A percentile compares a stretch with the other conserved stretches of the same genome.
These are phyloP conservation scores for Torymus texanus DNA, from an alignment of 2,888 invertebrate genomes.

Conservation along the genomic window DNA sequence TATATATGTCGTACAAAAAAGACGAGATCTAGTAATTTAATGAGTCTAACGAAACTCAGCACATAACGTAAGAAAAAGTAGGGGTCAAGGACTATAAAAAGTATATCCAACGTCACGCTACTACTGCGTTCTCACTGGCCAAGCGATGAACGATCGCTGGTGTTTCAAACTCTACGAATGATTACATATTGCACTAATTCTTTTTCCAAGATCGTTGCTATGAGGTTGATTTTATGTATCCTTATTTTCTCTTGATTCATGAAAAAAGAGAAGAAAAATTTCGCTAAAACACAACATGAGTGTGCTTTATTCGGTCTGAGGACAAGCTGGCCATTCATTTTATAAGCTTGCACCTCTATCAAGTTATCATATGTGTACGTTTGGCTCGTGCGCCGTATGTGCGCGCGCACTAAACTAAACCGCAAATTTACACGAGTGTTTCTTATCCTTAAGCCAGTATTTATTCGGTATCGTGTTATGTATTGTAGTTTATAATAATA, in stretches of 20 bases:
- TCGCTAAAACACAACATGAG: slow-evolving; percentile 46
- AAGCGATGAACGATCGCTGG: slow-evolving; percentile 43
- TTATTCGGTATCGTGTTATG: slow-evolving; percentile 53
- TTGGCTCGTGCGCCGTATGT: slow-evolving; percentile 39
- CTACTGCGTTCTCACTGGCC: slow-evolving; percentile 49
- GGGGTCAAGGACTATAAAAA: slow-evolving; percentile 52
- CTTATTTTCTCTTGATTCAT: slow-evolving; percentile 16
- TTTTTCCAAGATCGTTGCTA: slow-evolving; percentile 45
- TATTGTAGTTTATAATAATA: slow-evolving; percentile 54
- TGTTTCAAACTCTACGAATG: slow-evolving; percentile 52
- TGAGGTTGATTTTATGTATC: slow-evolving; percentile 17
- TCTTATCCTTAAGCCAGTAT: slow-evolving; percentile 50
- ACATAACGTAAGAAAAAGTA: slow-evolving; percentile 11
- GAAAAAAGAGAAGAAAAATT: slow-evolving; percentile 45
- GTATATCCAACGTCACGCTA: slow-evolving; percentile 53
- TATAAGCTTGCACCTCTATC: slow-evolving; percentile 42
- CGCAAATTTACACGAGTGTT: slow-evolving; percentile 55
- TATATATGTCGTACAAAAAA: slow-evolving; percentile 40
- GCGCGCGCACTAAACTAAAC: slow-evolving; percentile 52
- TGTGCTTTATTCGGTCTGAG: slow-evolving; percentile 29
- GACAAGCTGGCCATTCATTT: slow-evolving; percentile 37
- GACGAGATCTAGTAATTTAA: slow-evolving; percentile 50
- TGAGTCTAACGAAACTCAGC: slow-evolving; percentile 34
- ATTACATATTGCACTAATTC: slow-evolving; percentile 58
- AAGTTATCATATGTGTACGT: slow-evolving; percentile 43